A percentile compares a stretch with the other conserved stretches of the same genome.
Evolutionary conservation across 2,113 vertebrate genomes (phyloP).

Genomic region (Thamnaconus septentrionalis): DNA sequence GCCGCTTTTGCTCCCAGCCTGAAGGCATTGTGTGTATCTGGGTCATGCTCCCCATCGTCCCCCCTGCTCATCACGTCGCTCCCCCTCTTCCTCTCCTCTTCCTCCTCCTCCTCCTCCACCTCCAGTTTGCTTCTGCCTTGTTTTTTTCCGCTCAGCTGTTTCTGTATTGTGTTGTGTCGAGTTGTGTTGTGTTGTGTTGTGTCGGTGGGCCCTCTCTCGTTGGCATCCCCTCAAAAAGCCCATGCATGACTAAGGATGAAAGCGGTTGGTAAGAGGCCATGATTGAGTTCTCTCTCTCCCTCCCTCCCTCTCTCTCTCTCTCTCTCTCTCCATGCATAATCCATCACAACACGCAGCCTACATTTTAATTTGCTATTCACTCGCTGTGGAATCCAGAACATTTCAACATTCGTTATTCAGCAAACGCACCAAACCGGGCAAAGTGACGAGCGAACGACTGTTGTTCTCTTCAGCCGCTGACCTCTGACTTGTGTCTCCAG

Average conservation of each 20-base stretch:
- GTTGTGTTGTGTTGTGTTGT: slow-evolving; percentile 27
- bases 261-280: slow-evolving; percentile 10
- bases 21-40: slow-evolving; percentile 63
- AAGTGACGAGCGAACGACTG: too few species aligned
- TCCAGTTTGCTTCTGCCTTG: too few species aligned
- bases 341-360: slow-evolving; percentile 8
- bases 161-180: too few species aligned
- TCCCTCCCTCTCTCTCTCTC: too few species aligned
- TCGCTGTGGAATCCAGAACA: too few species aligned
- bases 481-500: too few species aligned
- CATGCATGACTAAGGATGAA: slow-evolving; percentile 51
- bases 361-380: slow-evolving; percentile 2
- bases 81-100: slow-evolving; percentile 4
- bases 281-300: slow-evolving; percentile 5
- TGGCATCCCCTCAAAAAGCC: slow-evolving; percentile 41
- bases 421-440: too few species aligned
- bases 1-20: slow-evolving; percentile 33
- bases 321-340: slow-evolving; percentile 25
- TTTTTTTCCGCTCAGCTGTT: too few species aligned
- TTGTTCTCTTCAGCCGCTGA: too few species aligned
- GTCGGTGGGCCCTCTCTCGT: slow-evolving; percentile 6
- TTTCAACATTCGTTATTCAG: too few species aligned
- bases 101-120: too few species aligned
- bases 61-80: slow-evolving; percentile 30
- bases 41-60: slow-evolving; percentile 56